Percentiles rank a stretch among this genome's conserved stretches.
Conservation (phyloP, 2,797 vertebrate genomes). For the Siniperca undulata region DNA sequence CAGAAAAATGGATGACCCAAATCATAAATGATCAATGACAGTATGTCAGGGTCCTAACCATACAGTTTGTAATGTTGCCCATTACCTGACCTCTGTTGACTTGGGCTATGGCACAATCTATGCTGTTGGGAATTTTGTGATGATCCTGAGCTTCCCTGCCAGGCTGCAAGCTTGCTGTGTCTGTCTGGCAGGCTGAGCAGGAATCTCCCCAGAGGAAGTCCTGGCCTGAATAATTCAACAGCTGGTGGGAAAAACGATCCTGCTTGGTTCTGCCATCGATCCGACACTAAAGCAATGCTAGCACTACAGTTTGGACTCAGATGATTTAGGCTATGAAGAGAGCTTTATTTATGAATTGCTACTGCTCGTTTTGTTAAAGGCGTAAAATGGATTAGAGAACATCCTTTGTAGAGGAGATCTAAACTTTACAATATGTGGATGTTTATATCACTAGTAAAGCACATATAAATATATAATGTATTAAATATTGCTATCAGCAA, state of each 20-base stretch:
- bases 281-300: slow-evolving; percentile 52
- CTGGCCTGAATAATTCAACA: slow-evolving; percentile 85
- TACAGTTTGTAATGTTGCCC: slow-evolving; percentile 16
- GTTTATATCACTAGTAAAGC: slow-evolving; percentile 2
- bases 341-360: slow-evolving; percentile 44
- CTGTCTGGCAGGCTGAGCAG: slow-evolving; percentile 67
- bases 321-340: slow-evolving; percentile 35
- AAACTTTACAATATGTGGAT: slow-evolving; percentile 17
- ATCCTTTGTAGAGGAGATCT: not conserved
- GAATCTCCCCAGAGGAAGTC: slow-evolving; percentile 73
- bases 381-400: not conserved
- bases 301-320: slow-evolving; percentile 47
- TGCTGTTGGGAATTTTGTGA: slow-evolving; percentile 56
- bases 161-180: slow-evolving; percentile 51
- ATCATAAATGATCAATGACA: slow-evolving; percentile 31
- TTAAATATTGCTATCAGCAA: slow-evolving; percentile 22
- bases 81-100: slow-evolving; percentile 51
- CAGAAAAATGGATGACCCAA: not conserved
- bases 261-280: slow-evolving; percentile 76
- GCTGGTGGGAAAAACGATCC: slow-evolving; percentile 83
- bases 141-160: slow-evolving; percentile 54
- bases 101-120: slow-evolving; percentile 1
- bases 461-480: not conserved
- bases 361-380: slow-evolving; percentile 17
- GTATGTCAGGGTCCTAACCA: slow-evolving; percentile 24